phyloP scores from a whole-genome alignment of 2,113 vertebrate species.

The Centropus bengalensis region DNA sequence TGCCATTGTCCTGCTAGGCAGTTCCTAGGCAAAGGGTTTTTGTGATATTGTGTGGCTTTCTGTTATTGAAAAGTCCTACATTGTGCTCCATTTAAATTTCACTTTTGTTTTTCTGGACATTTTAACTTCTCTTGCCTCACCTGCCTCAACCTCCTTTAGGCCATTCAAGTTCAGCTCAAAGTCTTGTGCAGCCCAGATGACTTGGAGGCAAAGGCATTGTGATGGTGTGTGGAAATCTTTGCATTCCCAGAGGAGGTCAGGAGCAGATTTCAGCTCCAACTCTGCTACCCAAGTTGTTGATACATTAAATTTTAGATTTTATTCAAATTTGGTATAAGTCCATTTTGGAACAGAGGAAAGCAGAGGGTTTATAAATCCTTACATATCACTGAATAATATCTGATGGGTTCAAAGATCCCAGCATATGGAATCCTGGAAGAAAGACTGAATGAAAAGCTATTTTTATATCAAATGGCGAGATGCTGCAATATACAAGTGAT shows the following conservation, averaged over 20 bases:
- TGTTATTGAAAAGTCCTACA: not conserved
- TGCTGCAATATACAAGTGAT: not conserved
- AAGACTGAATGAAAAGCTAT: not conserved
- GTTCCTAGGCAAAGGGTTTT: rapidly evolving
- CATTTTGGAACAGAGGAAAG: not conserved
- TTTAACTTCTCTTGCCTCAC: not conserved
- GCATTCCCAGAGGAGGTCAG: not conserved
- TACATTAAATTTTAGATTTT: not conserved
- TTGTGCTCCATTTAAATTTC: not conserved
- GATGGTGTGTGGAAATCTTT: not conserved
- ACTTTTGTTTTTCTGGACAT: not conserved
- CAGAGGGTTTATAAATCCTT: not conserved
- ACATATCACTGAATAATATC: not conserved
- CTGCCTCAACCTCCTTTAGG: not conserved
- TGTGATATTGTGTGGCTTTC: not conserved
- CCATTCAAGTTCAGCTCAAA: not conserved
- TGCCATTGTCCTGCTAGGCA: not conserved
- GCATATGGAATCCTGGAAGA: not conserved
- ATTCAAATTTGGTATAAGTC: not conserved
- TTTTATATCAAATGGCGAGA: not conserved
- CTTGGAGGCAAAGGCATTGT: not conserved
- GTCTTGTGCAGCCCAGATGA: not conserved
- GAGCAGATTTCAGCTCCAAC: not conserved
- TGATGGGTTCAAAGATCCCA: not conserved
- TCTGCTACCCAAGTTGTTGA: not conserved